Evolutionary conservation across 23 tunicate genomes (phyloP), one percentile per base, ranked within the genome.

Genomic region (Ciona savignyi): DNA sequence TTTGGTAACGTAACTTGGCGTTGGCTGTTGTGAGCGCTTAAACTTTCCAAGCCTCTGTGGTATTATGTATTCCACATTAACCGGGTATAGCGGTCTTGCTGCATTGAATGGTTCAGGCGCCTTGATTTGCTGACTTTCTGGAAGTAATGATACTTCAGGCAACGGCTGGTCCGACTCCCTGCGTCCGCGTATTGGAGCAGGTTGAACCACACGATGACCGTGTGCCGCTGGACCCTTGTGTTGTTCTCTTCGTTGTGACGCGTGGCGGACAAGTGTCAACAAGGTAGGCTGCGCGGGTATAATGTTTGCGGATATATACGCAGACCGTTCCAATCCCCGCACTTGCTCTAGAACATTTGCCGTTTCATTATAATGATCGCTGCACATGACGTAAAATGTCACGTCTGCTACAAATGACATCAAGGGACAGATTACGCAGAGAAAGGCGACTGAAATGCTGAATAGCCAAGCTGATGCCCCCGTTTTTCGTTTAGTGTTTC

Each of bases 361-460:
- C 21, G 96, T 88, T 26, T 88, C 84, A 49, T 88, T 88, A 79
- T 82, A 88, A 67, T 88, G 96, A 35, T 77, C 80, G 65, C 80
- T 82, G 75, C 96, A 88, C 42, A 70, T 67, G 69, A 82, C 67
- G 78, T 83, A 88, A 63, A 88, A 88, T 2, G 87, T 73, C 0
- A 82, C 84, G 84, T 88, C 96, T 61, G 89, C 86, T 15, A 63
- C 51, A 35, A 88, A 88, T 0, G 96, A 88, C 25, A 65, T 51
- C 2, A 88, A 34, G 24, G 96, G 96, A 27, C 63, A 82, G 32
- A 88, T 42, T 68, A 88, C 84, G 71, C 96, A 88, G 29, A 88
- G 67, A 29, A 77, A 67, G 11, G 77, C 72, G 29, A 68, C 70
- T 25, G 67, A 49, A 1, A 67, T 24, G 66, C 84, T 88, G 81